phyloP scores from a whole-genome alignment of 2,113 vertebrate species.

The Corydoras maculifer region DNA sequence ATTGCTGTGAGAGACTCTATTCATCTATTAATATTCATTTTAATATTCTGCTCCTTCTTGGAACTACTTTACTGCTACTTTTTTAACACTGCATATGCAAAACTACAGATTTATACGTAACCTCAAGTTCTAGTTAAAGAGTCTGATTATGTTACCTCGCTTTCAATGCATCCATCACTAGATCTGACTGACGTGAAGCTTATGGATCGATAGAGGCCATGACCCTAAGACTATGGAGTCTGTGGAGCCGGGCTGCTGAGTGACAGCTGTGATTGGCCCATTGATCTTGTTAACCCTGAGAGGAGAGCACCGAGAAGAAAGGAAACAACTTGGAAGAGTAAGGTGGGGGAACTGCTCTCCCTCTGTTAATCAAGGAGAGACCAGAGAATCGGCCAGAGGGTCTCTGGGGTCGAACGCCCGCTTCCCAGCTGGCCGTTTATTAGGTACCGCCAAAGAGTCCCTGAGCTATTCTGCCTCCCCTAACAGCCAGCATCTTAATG shows the following conservation, averaged over 20 bases:
- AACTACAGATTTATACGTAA: too few species aligned
- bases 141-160: too few species aligned
- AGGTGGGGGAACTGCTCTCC: conserved; percentile 9
- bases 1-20: too few species aligned
- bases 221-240: conserved; percentile 39
- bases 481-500: conserved; percentile 43
- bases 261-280: conserved; percentile 46
- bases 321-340: conserved; percentile 14
- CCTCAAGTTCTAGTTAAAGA: too few species aligned
- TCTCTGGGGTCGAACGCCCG: conserved; percentile 34
- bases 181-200: conserved; percentile 41
- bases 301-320: conserved; percentile 3
- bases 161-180: conserved; percentile 35
- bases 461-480: conserved; percentile 18
- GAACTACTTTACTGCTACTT: too few species aligned
- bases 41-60: too few species aligned
- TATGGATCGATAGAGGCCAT: conserved; percentile 44
- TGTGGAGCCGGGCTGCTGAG: conserved; percentile 25
- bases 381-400: conserved; percentile 20
- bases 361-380: conserved; percentile 44
- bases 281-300: conserved; percentile 38
- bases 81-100: too few species aligned
- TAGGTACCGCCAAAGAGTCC: conserved; percentile 33
- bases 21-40: too few species aligned
- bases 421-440: conserved; percentile 40